phyloP scores from a whole-genome alignment of 1,140 invertebrate genomes.

The Drosophila melanica region DNA sequence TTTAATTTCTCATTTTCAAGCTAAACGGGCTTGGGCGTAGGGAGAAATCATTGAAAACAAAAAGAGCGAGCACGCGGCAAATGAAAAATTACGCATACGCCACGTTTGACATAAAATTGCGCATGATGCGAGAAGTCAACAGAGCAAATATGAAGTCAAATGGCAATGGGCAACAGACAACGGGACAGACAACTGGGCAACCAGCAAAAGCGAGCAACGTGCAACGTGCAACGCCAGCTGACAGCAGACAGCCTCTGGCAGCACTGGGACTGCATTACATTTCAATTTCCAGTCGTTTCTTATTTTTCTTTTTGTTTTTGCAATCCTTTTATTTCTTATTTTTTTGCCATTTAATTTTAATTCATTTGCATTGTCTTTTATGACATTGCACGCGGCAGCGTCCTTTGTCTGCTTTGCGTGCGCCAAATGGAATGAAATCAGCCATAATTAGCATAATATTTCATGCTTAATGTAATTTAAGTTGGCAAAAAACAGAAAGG shows the following conservation, averaged over 20 bases:
- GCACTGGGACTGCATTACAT: conserved; percentile 63
- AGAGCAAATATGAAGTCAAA: conserved; percentile 33
- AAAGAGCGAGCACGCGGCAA: conserved; percentile 6
- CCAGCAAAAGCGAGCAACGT: conserved; percentile 2
- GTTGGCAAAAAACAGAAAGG: conserved; percentile 65
- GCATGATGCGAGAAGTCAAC: conserved; percentile 47
- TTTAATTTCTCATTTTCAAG: conserved; percentile 79
- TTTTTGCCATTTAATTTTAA: conserved; percentile 78
- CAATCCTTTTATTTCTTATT: conserved; percentile 9
- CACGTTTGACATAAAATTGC: conserved; percentile 70
- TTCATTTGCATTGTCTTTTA: conserved; percentile 79
- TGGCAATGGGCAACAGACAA: conserved; percentile 31
- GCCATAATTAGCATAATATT: conserved; percentile 83
- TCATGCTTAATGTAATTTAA: conserved; percentile 83
- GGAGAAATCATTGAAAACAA: conserved; percentile 59
- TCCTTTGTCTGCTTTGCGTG: conserved; percentile 48
- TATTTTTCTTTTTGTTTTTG: conserved; percentile 26
- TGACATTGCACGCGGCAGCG: conserved; percentile 26
- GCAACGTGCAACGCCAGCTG: conserved; percentile 46
- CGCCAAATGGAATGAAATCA: conserved; percentile 74
- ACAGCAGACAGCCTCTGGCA: conserved; percentile 42
- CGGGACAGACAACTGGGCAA: conserved; percentile 28
- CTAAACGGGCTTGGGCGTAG: conserved; percentile 13
- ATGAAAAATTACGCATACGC: conserved; percentile 76
- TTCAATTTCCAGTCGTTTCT: conserved; percentile 62